Evolutionary conservation across 2,113 vertebrate species (phyloP).

Genomic region (Ariopsis seemanni): DNA sequence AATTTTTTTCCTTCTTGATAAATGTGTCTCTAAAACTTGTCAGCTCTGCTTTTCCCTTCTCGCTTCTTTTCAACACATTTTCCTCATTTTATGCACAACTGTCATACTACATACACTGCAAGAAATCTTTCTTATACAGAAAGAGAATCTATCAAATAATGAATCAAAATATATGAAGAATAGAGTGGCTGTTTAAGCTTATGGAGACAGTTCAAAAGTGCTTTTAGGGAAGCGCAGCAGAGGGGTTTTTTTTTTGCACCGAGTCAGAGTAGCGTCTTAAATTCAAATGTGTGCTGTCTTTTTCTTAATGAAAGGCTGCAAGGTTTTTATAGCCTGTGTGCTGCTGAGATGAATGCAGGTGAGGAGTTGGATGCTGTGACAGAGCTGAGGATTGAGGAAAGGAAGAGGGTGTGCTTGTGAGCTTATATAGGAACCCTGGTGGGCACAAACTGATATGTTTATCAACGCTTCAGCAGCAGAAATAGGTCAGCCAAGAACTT

Average conservation of each 20-base stretch:
- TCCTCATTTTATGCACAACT: not conserved
- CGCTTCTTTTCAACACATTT: not conserved
- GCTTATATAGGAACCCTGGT: conserved; percentile 18
- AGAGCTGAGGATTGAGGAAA: conserved; percentile 14
- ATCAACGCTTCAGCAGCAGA: conserved; percentile 47
- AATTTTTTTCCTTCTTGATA: conserved; percentile 11
- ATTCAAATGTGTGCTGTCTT: conserved; percentile 5
- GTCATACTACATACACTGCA: conserved; percentile 9
- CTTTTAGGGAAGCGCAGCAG: not conserved
- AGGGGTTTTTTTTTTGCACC: not conserved
- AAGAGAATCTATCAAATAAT: conserved; percentile 19
- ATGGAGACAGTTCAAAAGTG: not conserved
- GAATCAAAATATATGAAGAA: not conserved
- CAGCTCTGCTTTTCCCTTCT: conserved; percentile 18
- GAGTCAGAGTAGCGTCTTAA: conserved; percentile 7
- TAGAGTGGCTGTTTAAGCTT: not conserved
- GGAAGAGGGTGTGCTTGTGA: conserved; percentile 4
- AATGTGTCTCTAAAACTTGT: conserved; percentile 14
- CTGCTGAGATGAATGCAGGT: conserved; percentile 13
- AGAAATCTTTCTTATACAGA: not conserved
- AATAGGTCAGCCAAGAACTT: conserved; percentile 51
- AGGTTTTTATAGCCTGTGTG: not conserved
- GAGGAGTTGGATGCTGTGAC: conserved; percentile 24
- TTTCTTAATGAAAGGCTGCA: conserved; percentile 13
- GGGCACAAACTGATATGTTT: conserved; percentile 40